phyloP scores from a whole-genome alignment of 2,888 invertebrate species.

The Cheilosia grossa region DNA sequence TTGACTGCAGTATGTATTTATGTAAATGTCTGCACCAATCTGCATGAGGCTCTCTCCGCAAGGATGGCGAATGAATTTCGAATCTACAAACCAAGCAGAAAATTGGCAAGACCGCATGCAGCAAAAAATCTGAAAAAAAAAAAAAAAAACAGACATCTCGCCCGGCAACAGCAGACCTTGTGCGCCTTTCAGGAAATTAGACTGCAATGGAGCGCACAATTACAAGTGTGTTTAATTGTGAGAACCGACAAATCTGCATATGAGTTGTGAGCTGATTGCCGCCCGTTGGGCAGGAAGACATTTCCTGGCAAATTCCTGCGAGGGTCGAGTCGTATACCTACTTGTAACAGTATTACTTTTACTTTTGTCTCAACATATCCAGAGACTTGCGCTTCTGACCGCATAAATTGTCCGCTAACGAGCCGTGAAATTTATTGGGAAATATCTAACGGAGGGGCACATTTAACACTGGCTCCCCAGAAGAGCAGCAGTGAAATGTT shows the following conservation, averaged over 20 bases:
- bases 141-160: constrained; percentile 14
- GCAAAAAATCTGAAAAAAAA: neutral
- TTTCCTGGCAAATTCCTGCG: neutral
- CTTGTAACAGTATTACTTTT: constrained; percentile 53
- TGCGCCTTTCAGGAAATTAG: constrained; percentile 49
- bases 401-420: constrained; percentile 70
- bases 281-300: constrained; percentile 28
- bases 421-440: constrained; percentile 72
- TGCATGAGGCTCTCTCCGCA: constrained; percentile 44
- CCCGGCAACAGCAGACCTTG: constrained; percentile 26
- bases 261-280: constrained; percentile 62
- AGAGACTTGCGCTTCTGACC: constrained; percentile 37
- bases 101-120: constrained; percentile 45
- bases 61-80: constrained; percentile 66
- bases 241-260: constrained; percentile 55
- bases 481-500: constrained; percentile 46
- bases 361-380: constrained; percentile 52
- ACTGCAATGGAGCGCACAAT: constrained; percentile 55
- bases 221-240: constrained; percentile 65
- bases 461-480: neutral
- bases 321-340: constrained; percentile 1
- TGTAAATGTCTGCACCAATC: constrained; percentile 67
- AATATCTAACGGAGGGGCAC: constrained; percentile 34
- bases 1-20: constrained; percentile 61
- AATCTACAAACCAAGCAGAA: constrained; percentile 67